Evolutionary conservation across 1,140 invertebrate species (phyloP).

Genomic region (Aleiodes sp.): DNA sequence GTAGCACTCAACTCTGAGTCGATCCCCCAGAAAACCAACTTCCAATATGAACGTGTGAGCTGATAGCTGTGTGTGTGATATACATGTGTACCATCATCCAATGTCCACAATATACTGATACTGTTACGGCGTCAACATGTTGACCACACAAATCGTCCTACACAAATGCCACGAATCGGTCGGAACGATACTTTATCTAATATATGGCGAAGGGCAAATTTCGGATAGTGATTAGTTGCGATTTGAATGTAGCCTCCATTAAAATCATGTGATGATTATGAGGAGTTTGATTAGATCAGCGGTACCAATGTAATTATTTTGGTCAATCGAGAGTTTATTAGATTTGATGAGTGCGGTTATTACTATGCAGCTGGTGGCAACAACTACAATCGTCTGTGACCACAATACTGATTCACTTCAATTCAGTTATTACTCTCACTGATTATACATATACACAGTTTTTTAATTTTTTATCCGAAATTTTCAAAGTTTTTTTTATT

Average conservation of each 20-base stretch:
- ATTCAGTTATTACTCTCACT: not conserved
- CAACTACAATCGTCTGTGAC: not conserved
- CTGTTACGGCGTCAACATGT: too few relatives aligned
- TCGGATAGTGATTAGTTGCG: not conserved
- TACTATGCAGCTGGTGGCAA: not conserved
- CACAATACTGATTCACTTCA: not conserved
- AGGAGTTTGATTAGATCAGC: conserved; percentile 1
- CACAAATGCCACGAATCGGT: not conserved
- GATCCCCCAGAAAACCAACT: not conserved
- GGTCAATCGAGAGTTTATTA: conserved; percentile 11
- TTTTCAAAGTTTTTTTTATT: too few relatives aligned
- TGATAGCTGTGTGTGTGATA: not conserved
- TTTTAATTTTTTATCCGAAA: not conserved
- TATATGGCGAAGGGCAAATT: too few relatives aligned
- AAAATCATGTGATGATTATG: too few relatives aligned
- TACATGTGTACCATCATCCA: too few relatives aligned
- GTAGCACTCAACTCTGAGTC: not conserved
- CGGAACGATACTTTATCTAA: not conserved
- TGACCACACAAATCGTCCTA: not conserved
- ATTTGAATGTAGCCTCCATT: too few relatives aligned
- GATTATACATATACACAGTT: not conserved
- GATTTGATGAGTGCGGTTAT: conserved; percentile 1
- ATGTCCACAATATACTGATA: too few relatives aligned
- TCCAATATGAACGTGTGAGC: not conserved
- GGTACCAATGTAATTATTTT: conserved; percentile 2